Conservation (phyloP, 1,140 invertebrate species). For the Tachypleus tridentatus region DNA sequence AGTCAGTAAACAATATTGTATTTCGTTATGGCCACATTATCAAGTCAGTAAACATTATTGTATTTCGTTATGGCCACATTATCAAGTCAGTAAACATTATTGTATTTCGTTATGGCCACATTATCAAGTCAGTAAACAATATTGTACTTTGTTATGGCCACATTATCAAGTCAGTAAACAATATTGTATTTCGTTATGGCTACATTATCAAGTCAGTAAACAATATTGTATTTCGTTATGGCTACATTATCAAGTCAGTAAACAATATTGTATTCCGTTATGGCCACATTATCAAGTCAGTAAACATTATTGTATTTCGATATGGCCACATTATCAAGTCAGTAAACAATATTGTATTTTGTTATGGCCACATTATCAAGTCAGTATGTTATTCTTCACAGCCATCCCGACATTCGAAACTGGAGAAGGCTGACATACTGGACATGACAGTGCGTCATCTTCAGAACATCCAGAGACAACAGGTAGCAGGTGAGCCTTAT, state of each 20-base stretch:
- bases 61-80: too few species aligned
- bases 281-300: not conserved
- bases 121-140: not conserved
- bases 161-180: not conserved
- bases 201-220: not conserved
- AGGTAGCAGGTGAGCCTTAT: not conserved
- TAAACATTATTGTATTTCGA: too few species aligned
- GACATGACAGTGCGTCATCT: constrained; percentile 87
- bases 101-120: too few species aligned
- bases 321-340: not conserved
- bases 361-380: not conserved
- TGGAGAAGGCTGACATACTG: constrained; percentile 94
- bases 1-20: too few species aligned
- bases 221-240: too few species aligned
- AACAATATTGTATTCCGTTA: too few species aligned
- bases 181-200: too few species aligned
- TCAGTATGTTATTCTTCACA: constrained; percentile 6
- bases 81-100: not conserved
- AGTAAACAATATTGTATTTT: not conserved
- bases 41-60: too few species aligned
- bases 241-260: not conserved
- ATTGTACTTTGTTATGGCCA: too few species aligned
- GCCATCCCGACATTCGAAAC: constrained; percentile 48
- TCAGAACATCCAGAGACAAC: constrained; percentile 62
- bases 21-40: not conserved